Evolutionary conservation across 1,140 invertebrate genomes (phyloP).

Genomic region (Ooceraea biroi): DNA sequence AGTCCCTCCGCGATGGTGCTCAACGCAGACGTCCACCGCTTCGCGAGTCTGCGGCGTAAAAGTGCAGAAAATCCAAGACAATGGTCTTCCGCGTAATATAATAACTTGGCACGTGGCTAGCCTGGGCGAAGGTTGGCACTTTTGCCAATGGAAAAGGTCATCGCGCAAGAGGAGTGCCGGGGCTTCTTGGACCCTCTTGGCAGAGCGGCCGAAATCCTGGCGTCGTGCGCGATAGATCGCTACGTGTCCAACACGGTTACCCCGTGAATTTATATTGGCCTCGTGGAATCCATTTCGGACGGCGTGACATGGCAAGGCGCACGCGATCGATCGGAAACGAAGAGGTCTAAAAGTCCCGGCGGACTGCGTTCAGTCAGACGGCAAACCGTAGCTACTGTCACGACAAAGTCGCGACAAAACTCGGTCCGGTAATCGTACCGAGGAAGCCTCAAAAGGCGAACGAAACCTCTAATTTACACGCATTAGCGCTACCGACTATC

Average conservation of each 20-base stretch:
- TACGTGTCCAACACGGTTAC: constrained; percentile 39
- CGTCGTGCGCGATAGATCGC: constrained; percentile 52
- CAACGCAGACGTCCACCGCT: background rate
- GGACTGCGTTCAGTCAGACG: constrained; percentile 38
- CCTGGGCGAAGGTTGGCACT: constrained; percentile 33
- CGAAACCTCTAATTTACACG: constrained; percentile 36
- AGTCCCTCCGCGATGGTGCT: background rate
- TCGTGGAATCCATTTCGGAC: background rate
- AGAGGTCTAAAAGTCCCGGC: constrained; percentile 11
- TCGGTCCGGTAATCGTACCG: background rate
- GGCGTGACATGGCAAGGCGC: background rate
- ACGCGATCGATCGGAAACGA: constrained; percentile 47
- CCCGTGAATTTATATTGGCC: constrained; percentile 41
- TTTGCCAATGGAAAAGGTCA: constrained; percentile 40
- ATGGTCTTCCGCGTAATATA: constrained; percentile 50
- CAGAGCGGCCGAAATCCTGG: constrained; percentile 19
- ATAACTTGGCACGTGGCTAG: constrained; percentile 46
- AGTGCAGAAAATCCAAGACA: constrained; percentile 23
- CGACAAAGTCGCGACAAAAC: constrained; percentile 11
- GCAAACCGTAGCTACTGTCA: constrained; percentile 8
- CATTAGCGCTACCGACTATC: background rate
- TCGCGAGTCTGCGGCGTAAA: background rate
- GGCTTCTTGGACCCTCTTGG: constrained; percentile 37
- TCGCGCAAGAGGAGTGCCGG: constrained; percentile 27
- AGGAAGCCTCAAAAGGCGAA: constrained; percentile 17